Evolutionary conservation across 2,113 vertebrate species (phyloP).

Genomic region (Parotia lawesii): DNA sequence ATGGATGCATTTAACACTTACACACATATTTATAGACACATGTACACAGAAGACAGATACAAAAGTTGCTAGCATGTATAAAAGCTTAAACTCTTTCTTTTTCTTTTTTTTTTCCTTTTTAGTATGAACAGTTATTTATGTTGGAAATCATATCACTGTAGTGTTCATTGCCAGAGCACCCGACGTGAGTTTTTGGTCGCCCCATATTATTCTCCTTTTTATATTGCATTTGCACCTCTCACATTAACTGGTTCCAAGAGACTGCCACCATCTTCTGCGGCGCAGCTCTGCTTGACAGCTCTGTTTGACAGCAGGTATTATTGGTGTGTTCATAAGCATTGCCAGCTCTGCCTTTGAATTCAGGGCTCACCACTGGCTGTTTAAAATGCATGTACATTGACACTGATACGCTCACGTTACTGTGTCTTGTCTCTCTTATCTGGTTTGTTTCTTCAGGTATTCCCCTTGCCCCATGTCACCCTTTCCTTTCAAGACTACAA

Average conservation of each 20-base stretch:
- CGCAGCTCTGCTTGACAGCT: neutral
- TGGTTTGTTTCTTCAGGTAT: neutral
- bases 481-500: neutral
- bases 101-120: rapidly evolving
- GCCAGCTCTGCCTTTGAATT: neutral
- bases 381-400: neutral
- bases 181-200: neutral
- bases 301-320: neutral
- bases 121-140: neutral
- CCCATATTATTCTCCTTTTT: neutral
- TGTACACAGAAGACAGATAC: neutral
- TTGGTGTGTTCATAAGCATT: neutral
- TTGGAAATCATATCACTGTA: neutral
- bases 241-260: neutral
- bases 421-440: neutral
- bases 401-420: neutral
- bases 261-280: neutral
- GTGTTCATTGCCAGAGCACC: neutral
- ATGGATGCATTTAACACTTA: neutral
- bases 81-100: neutral
- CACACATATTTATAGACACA: neutral
- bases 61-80: neutral
- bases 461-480: neutral
- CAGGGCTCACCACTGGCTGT: neutral
- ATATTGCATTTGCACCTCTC: neutral